Conservation (phyloP, 23 tunicate species). For the Ciona savignyi region DNA sequence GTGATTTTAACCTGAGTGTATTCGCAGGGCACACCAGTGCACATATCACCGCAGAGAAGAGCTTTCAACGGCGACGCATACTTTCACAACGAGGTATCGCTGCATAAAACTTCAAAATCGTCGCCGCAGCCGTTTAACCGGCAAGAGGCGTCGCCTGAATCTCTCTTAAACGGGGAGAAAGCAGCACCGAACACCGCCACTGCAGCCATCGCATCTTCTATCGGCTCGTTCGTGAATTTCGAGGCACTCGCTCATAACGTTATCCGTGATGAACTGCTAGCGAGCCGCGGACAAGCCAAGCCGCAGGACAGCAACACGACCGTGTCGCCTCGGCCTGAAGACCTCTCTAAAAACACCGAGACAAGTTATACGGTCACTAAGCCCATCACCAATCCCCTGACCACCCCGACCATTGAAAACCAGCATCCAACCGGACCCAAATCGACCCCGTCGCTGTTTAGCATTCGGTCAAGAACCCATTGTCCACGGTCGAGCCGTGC, state of each 20-base stretch:
- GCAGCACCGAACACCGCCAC: too few relatives aligned
- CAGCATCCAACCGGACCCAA: not conserved
- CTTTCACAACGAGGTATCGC: constrained; percentile 30
- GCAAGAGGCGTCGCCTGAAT: too few relatives aligned
- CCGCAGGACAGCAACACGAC: not conserved
- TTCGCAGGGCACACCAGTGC: too few relatives aligned
- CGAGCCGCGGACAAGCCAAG: not conserved
- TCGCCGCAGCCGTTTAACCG: too few relatives aligned
- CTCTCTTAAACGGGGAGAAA: too few relatives aligned
- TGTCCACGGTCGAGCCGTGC: constrained; percentile 30
- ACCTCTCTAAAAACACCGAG: too few relatives aligned
- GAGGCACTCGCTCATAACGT: constrained; percentile 33
- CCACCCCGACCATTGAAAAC: not conserved
- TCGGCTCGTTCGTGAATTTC: constrained; percentile 19
- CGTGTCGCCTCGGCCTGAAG: too few relatives aligned
- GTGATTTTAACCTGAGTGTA: too few relatives aligned
- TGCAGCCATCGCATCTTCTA: not conserved
- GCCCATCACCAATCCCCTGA: too few relatives aligned
- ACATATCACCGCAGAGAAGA: constrained; percentile 1
- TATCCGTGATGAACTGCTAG: constrained; percentile 9
- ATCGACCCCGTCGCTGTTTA: not conserved
- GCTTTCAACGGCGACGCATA: constrained; percentile 56
- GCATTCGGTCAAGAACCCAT: constrained; percentile 21
- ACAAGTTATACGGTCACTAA: too few relatives aligned
- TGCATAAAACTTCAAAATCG: too few relatives aligned